Evolutionary conservation across 64 coral and sea anemone genomes (phyloP).

Genomic region (Pocillopora damicornis): DNA sequence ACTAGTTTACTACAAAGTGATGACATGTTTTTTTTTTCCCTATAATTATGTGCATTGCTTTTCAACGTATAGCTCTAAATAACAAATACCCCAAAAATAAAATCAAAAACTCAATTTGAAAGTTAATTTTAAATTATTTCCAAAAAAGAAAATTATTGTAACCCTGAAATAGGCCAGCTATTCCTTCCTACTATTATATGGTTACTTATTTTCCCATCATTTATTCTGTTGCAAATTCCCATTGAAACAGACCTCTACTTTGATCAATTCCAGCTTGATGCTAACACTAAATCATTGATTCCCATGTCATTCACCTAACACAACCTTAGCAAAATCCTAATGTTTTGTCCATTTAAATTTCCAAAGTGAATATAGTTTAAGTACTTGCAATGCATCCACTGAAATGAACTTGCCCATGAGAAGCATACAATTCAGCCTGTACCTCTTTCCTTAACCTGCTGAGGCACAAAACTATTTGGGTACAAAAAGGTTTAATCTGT

Average conservation of each 20-base stretch:
- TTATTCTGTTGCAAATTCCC: background rate
- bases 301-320: background rate
- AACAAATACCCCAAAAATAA: no score
- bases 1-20: no score
- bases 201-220: background rate
- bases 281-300: background rate
- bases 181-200: background rate
- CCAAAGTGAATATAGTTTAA: background rate
- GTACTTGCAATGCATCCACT: no score
- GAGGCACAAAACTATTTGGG: no score
- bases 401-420: no score
- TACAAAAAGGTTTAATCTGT: no score
- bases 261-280: slow-evolving; percentile 13
- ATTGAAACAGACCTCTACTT: background rate
- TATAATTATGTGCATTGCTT: no score
- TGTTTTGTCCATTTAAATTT: background rate
- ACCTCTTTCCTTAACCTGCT: no score
- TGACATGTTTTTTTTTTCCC: no score
- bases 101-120: no score
- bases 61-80: no score
- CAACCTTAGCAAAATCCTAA: background rate
- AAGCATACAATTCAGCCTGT: no score
- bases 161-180: slow-evolving; percentile 42
- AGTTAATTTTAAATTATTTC: background rate
- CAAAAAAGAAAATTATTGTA: background rate